Conservation (phyloP, 2,797 vertebrate species). For the Oreonectes daqikongensis region DNA sequence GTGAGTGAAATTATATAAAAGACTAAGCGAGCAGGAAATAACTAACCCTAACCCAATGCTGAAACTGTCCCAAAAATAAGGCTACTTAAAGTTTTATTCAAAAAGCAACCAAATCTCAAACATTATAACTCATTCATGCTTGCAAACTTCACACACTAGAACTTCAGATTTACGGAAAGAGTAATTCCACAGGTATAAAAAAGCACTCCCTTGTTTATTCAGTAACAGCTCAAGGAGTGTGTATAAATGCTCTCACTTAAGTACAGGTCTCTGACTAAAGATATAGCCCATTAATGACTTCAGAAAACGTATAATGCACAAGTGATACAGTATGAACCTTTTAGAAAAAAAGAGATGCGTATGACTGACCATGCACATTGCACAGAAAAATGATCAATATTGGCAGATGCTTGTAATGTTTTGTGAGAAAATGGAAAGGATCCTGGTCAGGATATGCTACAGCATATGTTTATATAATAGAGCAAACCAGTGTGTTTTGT, state of each 20-base stretch:
- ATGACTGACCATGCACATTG: background rate
- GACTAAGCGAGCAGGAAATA: constrained; percentile 2
- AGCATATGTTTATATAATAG: constrained; percentile 10
- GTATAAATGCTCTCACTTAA: too few species aligned
- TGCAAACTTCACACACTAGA: too few species aligned
- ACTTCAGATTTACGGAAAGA: background rate
- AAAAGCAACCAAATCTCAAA: background rate
- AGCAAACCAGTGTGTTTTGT: background rate
- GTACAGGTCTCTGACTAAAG: background rate
- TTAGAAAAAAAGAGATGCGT: background rate
- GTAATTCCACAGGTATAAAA: background rate
- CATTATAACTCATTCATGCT: too few species aligned
- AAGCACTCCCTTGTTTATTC: constrained; percentile 7
- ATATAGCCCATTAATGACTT: background rate
- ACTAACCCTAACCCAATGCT: too few species aligned
- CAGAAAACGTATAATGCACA: background rate
- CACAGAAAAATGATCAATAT: background rate
- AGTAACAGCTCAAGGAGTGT: constrained; percentile 10
- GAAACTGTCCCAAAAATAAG: background rate
- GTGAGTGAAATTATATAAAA: constrained; percentile 26
- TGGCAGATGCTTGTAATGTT: background rate
- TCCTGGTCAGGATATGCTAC: background rate
- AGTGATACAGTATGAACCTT: background rate
- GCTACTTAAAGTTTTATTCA: background rate
- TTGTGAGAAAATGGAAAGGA: background rate